Conservation (phyloP, 2,113 vertebrate genomes). For the Cacatua alba region DNA sequence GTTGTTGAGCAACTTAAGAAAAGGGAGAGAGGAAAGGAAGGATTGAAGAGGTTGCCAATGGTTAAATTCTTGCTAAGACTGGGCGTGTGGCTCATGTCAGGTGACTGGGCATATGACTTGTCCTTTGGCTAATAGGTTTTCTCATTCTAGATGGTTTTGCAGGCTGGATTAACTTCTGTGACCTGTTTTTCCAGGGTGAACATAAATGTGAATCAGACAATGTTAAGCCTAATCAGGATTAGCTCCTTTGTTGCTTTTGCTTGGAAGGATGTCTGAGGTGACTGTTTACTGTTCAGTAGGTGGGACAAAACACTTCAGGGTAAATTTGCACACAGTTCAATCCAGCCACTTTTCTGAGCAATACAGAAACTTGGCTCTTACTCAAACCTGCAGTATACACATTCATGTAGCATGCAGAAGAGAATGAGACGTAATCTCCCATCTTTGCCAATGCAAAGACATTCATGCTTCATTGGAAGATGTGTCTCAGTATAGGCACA, state of each 20-base stretch:
- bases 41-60: not conserved
- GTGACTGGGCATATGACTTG: not conserved
- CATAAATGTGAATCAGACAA: not conserved
- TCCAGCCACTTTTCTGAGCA: not conserved
- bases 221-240: slow-evolving; percentile 19
- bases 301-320: not conserved
- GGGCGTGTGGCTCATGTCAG: not conserved
- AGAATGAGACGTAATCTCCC: not conserved
- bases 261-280: not conserved
- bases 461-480: not conserved
- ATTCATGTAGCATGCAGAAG: not conserved
- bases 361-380: not conserved
- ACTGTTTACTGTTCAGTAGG: not conserved
- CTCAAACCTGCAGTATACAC: not conserved
- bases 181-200: not conserved
- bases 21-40: not conserved
- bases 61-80: not conserved
- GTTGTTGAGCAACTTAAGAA: not conserved
- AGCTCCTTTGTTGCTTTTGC: not conserved
- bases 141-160: slow-evolving; percentile 5
- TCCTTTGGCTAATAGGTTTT: not conserved
- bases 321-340: not conserved
- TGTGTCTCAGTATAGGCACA: not conserved
- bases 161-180: slow-evolving; percentile 33
- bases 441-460: not conserved